Percentiles rank a stretch among this genome's conserved stretches.
phyloP scores from a whole-genome alignment of 1,140 invertebrate species.

The Macrobrachium nipponense region DNA sequence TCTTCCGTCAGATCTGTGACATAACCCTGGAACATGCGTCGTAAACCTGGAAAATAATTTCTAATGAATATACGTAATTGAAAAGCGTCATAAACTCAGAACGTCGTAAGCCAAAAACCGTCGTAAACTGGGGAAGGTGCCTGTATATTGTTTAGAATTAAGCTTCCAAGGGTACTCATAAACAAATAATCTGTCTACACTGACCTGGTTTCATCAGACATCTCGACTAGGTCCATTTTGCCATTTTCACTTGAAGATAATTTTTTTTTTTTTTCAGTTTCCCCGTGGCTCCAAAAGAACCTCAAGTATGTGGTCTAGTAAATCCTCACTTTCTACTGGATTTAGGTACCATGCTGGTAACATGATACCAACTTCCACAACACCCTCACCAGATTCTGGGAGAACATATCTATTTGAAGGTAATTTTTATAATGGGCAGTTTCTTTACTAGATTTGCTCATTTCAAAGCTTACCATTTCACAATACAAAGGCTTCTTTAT shows the following conservation, averaged over 20 bases:
- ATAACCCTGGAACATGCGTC: too few relatives aligned
- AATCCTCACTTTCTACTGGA: conserved; percentile 88
- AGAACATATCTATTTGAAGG: conserved; percentile 94
- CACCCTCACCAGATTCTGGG: conserved; percentile 84
- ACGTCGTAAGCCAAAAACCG: too few relatives aligned
- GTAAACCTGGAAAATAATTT: too few relatives aligned
- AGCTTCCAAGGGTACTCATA: too few relatives aligned
- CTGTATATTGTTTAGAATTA: too few relatives aligned
- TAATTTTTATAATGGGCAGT: conserved; percentile 57
- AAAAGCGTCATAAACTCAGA: too few relatives aligned
- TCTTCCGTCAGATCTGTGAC: too few relatives aligned
- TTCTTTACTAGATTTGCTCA: neutral
- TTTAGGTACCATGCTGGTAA: conserved; percentile 90
- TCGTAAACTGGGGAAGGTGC: too few relatives aligned
- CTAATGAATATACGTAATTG: too few relatives aligned
- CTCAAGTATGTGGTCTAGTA: conserved; percentile 92
- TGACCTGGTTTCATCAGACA: too few relatives aligned
- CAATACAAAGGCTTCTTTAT: neutral
- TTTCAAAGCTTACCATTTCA: neutral
- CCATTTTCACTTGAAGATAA: neutral
- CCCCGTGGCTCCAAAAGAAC: conserved; percentile 76
- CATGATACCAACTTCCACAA: conserved; percentile 84
- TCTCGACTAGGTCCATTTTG: too few relatives aligned
- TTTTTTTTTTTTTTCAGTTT: conserved; percentile 71
- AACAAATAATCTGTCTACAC: too few relatives aligned